Base-by-base conservation (phyloP, 2,797 vertebrate species). In the Meda fulgida region DNA sequence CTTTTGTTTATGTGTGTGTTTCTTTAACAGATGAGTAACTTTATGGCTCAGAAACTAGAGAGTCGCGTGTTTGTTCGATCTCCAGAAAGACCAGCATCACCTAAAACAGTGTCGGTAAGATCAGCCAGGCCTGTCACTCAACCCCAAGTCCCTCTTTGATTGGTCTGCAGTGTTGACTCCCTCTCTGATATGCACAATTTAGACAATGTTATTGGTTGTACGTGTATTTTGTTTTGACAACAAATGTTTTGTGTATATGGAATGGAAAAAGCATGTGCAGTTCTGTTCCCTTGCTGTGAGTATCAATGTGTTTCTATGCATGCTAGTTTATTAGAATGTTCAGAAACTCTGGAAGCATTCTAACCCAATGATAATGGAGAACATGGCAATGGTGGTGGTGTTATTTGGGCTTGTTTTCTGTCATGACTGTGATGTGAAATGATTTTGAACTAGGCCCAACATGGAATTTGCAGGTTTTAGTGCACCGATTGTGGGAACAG, bases 41-140 rank as follows among this genome's bases (percentile, higher is more conserved):
- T 93, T 95, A 93, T 96, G 93, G 95, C 94, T 93, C 95, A 96
- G 94, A 96, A 95, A 95, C 95, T 95, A 94, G 96, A 96, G 93
- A 95, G 92, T 93, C 95, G 95, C 89, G 92, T 96, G 93, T 96
- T 96, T 94, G 95, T 96, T 93, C 96, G 94, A 71, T 92, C 94
- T 87, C 90, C 86, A 84, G 95, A 96, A 91, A 95, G 95, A 91
- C 95, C 95, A 91, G 93, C 87, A 92, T 94, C 94, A 82, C 91
- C 94, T 93, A 95, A 95, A 94, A 92, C 93, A 89, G 90, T 93
- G 90, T 95, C 95, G 96, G 96, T 96, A 96, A 96, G 96, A 96
- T 89, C 83, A 91, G 91, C 82, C 69, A 86, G 85, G 80, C 77
- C 85, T 89, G 84, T 76, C 87, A 85, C 26, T 87, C 85, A 85